Evolutionary conservation across 2,113 vertebrate genomes (phyloP).

Genomic region (Motacilla alba): DNA sequence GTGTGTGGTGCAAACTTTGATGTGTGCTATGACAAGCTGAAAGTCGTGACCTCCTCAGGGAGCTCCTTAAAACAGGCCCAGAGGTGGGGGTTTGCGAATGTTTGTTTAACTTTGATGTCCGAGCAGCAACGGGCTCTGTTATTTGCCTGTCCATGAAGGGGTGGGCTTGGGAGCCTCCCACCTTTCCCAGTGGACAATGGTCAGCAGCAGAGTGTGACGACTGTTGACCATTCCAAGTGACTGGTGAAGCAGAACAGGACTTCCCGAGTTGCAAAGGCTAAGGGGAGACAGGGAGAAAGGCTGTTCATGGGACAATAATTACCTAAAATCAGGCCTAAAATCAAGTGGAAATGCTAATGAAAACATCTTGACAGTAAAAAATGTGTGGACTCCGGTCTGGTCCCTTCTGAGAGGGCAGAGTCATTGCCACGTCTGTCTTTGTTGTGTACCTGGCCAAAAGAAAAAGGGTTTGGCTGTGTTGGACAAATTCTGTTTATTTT

Average conservation of each 20-base stretch:
- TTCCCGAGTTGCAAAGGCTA: slow-evolving; percentile 19
- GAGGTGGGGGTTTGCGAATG: slow-evolving; percentile 47
- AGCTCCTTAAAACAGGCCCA: slow-evolving; percentile 47
- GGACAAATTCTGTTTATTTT: neutral
- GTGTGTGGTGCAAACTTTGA: slow-evolving; percentile 82
- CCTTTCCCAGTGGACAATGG: slow-evolving; percentile 81
- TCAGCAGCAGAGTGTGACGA: slow-evolving; percentile 80
- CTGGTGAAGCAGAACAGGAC: slow-evolving; percentile 61
- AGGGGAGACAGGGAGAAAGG: slow-evolving; percentile 9
- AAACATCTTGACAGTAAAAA: neutral
- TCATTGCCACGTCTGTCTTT: neutral
- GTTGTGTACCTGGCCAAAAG: neutral
- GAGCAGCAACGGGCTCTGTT: slow-evolving; percentile 65
- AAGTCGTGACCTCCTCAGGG: slow-evolving; percentile 69
- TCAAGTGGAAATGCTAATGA: neutral
- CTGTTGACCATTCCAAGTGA: slow-evolving; percentile 85
- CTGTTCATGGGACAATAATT: neutral
- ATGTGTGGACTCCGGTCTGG: neutral
- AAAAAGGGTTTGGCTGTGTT: neutral
- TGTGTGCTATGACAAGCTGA: slow-evolving; percentile 74
- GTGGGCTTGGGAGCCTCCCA: slow-evolving; percentile 64
- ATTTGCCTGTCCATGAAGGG: slow-evolving; percentile 75
- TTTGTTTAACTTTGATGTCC: slow-evolving; percentile 93
- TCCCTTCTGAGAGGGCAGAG: neutral
- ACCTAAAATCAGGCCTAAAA: slow-evolving; percentile 7